phyloP scores from a whole-genome alignment of 2,888 invertebrate genomes.

The Pseudolycoriella hygida region DNA sequence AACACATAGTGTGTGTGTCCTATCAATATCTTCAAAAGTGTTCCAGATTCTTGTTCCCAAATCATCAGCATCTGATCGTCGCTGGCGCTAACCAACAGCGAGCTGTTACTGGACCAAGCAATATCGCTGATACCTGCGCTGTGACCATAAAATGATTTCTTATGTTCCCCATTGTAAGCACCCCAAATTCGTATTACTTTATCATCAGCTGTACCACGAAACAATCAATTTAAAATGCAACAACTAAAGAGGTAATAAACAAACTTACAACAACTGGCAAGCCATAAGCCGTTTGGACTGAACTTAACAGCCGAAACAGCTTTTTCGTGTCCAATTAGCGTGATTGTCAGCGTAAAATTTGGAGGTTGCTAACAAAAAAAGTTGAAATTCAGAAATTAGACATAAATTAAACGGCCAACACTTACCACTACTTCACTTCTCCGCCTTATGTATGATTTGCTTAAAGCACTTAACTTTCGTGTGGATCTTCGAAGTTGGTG shows the following conservation, averaged over 20 bases:
- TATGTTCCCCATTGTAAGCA: conserved; percentile 96
- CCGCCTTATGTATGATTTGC: too few species aligned
- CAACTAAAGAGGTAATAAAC: neutral
- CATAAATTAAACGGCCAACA: too few species aligned
- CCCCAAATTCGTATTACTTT: conserved; percentile 98
- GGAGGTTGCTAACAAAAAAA: conserved; percentile 80
- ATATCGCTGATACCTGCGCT: conserved; percentile 98
- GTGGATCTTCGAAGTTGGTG: too few species aligned
- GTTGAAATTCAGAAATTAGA: too few species aligned
- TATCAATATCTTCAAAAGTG: conserved; percentile 94
- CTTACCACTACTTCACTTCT: too few species aligned
- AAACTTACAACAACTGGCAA: conserved; percentile 93
- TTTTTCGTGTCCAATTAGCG: conserved; percentile 95
- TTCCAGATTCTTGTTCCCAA: conserved; percentile 92
- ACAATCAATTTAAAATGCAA: conserved; percentile 6
- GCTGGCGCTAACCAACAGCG: conserved; percentile 81
- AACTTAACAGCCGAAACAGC: conserved; percentile 98
- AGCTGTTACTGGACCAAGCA: conserved; percentile 95
- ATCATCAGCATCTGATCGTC: conserved; percentile 82
- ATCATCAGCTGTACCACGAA: conserved; percentile 60
- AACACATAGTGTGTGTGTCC: conserved; percentile 99
- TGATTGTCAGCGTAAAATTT: conserved; percentile 89
- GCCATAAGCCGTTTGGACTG: conserved; percentile 97
- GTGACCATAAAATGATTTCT: conserved; percentile 94
- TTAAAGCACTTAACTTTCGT: too few species aligned